These are phyloP conservation scores for Luehdorfia chinensis DNA, from an alignment of 1,140 invertebrate species.

Conservation along the genomic window DNA sequence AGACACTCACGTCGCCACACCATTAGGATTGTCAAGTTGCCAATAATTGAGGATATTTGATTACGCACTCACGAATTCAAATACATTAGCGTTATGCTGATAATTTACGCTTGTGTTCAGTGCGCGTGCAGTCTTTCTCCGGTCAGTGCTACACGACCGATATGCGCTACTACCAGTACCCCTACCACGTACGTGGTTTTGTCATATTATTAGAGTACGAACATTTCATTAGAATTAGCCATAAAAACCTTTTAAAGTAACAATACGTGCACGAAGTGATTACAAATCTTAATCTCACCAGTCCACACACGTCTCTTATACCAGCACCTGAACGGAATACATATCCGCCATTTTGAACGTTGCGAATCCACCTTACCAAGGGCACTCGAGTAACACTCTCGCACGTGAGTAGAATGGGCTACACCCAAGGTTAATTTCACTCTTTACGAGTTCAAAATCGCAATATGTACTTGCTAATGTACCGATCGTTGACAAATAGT, in stretches of 20 bases:
- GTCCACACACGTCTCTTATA: slow-evolving; percentile 5
- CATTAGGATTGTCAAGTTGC: too few relatives aligned
- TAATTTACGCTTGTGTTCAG: too few relatives aligned
- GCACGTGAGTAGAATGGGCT: slow-evolving; percentile 24
- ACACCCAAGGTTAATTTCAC: slow-evolving; percentile 42
- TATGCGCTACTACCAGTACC: too few relatives aligned
- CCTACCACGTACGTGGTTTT: too few relatives aligned
- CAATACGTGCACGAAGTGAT: slow-evolving; percentile 4
- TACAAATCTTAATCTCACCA: slow-evolving; percentile 6
- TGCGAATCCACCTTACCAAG: slow-evolving; percentile 20
- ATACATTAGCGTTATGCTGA: too few relatives aligned
- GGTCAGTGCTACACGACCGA: too few relatives aligned
- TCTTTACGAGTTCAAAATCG: slow-evolving; percentile 12
- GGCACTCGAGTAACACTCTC: slow-evolving; percentile 23
- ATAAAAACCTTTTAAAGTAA: background rate
- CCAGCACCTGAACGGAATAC: slow-evolving; percentile 21
- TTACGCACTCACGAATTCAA: too few relatives aligned
- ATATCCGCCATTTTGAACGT: slow-evolving; percentile 27
- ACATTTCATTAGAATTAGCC: too few relatives aligned
- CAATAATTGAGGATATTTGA: too few relatives aligned
- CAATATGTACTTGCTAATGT: background rate
- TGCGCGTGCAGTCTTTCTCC: too few relatives aligned
- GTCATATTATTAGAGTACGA: too few relatives aligned
- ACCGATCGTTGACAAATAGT: background rate
- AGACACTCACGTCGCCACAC: too few relatives aligned